Conservation (phyloP, 2,888 invertebrate species). For the Papilio elwesi region DNA sequence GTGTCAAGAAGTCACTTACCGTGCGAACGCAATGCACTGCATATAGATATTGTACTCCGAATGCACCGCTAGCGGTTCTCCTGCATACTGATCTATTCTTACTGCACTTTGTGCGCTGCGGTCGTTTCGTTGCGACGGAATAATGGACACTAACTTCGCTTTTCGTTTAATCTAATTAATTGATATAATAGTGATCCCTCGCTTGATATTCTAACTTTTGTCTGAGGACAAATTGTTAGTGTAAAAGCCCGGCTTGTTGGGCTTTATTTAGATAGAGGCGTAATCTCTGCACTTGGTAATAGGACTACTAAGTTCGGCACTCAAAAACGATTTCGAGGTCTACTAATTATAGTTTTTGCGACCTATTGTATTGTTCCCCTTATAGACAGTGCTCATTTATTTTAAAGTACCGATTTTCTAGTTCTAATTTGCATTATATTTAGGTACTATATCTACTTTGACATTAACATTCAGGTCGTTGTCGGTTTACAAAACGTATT, state of each 20-base stretch:
- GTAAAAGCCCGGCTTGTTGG: not conserved
- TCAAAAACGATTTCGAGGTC: no score
- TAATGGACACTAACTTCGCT: conserved; percentile 21
- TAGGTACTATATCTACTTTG: not conserved
- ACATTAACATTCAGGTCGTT: conserved; percentile 25
- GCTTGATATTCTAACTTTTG: not conserved
- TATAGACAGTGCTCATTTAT: no score
- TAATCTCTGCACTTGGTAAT: not conserved
- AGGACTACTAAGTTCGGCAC: no score
- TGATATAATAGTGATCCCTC: not conserved
- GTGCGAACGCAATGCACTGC: conserved; percentile 28
- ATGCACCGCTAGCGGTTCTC: conserved; percentile 6
- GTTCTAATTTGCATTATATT: no score
- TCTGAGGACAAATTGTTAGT: not conserved
- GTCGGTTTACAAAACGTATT: conserved; percentile 18
- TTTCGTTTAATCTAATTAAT: conserved; percentile 27
- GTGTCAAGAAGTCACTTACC: conserved; percentile 6
- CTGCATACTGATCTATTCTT: conserved; percentile 40
- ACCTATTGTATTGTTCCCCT: no score
- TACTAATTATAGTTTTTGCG: no score
- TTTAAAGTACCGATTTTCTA: not conserved
- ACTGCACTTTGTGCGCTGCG: conserved; percentile 27
- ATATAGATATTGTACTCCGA: conserved; percentile 19
- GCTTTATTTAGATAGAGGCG: not conserved
- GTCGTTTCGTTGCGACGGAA: conserved; percentile 8